Conservation (phyloP, 35 echinoderm and acorn worm genomes). For the Hemicentrotus pulcherrimus region DNA sequence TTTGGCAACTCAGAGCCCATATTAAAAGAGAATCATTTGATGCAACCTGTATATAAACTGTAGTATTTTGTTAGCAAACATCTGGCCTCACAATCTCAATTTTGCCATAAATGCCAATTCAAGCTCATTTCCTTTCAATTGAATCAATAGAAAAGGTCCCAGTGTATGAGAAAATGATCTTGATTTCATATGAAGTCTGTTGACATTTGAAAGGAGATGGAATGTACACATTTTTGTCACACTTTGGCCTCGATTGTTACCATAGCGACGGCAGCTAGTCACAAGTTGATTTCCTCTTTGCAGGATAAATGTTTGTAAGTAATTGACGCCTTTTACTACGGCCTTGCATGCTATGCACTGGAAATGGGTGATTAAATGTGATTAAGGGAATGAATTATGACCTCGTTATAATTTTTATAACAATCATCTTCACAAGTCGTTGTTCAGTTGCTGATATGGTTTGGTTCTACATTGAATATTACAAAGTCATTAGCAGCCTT, state of each 20-base stretch:
- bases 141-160: neutral
- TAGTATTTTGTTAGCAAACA: neutral
- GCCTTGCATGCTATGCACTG: neutral
- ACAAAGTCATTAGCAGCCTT: no score
- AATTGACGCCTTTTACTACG: neutral
- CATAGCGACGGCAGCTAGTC: neutral
- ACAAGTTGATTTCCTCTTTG: constrained; percentile 3
- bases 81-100: neutral
- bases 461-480: no score
- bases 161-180: neutral
- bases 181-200: neutral
- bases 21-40: neutral
- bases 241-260: neutral
- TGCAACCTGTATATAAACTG: neutral
- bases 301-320: constrained; percentile 2
- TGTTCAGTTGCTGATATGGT: no score
- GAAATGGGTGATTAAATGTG: constrained; percentile 12
- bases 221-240: constrained; percentile 10
- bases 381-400: neutral
- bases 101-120: neutral
- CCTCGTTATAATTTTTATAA: neutral
- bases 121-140: constrained; percentile 4
- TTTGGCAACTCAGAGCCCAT: neutral
- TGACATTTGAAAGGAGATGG: neutral
- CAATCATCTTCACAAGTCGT: neutral